These are phyloP conservation scores for Oscarella lobularis DNA, from an alignment of 37 sponge, comb jelly and placozoan genomes.

Conservation along the genomic window DNA sequence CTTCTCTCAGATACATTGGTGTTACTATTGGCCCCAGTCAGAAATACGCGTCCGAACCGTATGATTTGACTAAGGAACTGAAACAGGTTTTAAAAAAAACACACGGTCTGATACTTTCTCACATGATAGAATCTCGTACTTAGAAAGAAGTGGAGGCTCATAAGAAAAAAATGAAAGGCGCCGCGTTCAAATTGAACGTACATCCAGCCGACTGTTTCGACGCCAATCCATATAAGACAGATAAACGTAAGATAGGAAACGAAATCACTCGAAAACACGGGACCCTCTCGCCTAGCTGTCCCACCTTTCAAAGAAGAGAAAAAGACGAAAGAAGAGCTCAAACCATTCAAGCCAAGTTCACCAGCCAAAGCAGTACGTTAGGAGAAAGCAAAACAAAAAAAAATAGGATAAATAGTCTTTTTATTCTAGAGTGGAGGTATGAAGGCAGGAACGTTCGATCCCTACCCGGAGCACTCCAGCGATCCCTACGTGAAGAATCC, in stretches of 20 bases:
- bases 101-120: too few relatives aligned
- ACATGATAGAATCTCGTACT: not conserved
- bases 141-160: constrained; percentile 30
- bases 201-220: constrained; percentile 65
- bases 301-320: constrained; percentile 23
- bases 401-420: too few relatives aligned
- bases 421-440: constrained; percentile 49
- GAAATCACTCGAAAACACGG: not conserved
- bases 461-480: constrained; percentile 76
- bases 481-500: constrained; percentile 40
- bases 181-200: constrained; percentile 60
- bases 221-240: constrained; percentile 50
- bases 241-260: constrained; percentile 14
- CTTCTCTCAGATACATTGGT: constrained; percentile 47
- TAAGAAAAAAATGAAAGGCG: constrained; percentile 60
- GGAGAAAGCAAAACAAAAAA: too few relatives aligned
- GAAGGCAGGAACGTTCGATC: constrained; percentile 88
- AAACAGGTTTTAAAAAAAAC: constrained; percentile 12
- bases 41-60: constrained; percentile 48
- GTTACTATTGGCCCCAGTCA: constrained; percentile 49
- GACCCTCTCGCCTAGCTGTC: not conserved
- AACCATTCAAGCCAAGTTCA: constrained; percentile 82
- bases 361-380: constrained; percentile 78
- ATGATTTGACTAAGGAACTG: constrained; percentile 42
- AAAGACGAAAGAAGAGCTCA: constrained; percentile 31